Base-by-base conservation (phyloP, 2,113 vertebrate genomes). In the Grus americana region DNA sequence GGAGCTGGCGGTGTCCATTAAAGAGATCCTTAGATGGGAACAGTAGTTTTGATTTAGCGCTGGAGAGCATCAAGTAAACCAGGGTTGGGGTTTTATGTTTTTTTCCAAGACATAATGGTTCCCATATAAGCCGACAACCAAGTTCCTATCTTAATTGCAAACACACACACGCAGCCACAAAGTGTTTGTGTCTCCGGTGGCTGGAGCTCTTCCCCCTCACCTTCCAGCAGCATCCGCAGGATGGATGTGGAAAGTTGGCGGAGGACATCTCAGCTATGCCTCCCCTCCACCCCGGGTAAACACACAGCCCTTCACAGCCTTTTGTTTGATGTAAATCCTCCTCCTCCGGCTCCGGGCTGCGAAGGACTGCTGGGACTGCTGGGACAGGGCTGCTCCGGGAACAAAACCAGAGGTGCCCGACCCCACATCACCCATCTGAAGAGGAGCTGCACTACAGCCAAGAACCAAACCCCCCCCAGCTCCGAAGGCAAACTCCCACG, bases 91-190 rank as follows among this genome's bases (percentile, higher is more conserved):
- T 17, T 95, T 90, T 75, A 29, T 54, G 52, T 52, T 80, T 83
- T 83, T 58, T 86, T 70, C 93, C 88, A 71, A 96, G 95, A 79
- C 65, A 85, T 95, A 89, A 96, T 80, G 94, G 85, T 81, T 97
- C 76, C 96, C 83, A 67, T 54, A 86, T 58, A 96, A 95, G 62
- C 86, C 22, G 3, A 79, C 30, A 72, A 68, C 88, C 93, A 86
- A 96, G 97, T 88, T 93, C 95, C 95, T 87, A 90, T 96, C 96
- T 97, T 96, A 93, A 94, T 79, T 75, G 92, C 95, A 97, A 97
- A 97, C 90, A 95, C 88, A 88, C 70, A 83, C 52, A 30, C 2
- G 0, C 21, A 94, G 81, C 82, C 91, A 91, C 86, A 58, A 81
- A 78, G 47, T 59, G 88, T 83, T 85, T 86, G 83, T 67, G 58